Conservation (phyloP, 2,113 vertebrate genomes). For the Leptosomus discolor region DNA sequence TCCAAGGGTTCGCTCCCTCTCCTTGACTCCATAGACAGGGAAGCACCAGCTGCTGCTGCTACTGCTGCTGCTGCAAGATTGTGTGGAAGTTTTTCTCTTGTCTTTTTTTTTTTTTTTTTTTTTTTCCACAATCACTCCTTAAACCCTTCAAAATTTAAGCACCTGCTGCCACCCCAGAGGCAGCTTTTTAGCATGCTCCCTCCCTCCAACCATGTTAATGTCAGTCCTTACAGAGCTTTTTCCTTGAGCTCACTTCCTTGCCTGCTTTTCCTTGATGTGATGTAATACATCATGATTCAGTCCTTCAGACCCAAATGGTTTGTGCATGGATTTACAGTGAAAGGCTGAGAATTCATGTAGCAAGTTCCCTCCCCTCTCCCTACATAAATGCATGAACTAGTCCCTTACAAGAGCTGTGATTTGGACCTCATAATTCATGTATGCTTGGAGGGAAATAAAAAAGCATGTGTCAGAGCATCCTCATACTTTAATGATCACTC, state of each 20-base stretch:
- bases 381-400: background rate
- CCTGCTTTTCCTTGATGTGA: background rate
- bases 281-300: background rate
- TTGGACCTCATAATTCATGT: background rate
- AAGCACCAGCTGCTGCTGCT: slow-evolving; percentile 8
- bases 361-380: background rate
- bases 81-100: background rate
- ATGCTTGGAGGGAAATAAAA: background rate
- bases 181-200: background rate
- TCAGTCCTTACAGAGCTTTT: background rate
- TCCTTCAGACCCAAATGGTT: background rate
- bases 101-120: background rate
- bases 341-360: background rate
- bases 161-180: background rate
- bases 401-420: background rate
- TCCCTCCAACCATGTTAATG: background rate
- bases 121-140: background rate
- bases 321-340: background rate
- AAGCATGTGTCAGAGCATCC: background rate
- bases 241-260: background rate
- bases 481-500: slow-evolving; percentile 18
- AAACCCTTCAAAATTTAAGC: background rate
- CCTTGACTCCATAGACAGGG: background rate
- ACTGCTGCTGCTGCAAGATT: background rate
- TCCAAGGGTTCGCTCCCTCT: background rate